Evolutionary conservation across 2,888 invertebrate genomes (phyloP), one percentile per base, ranked within the genome.

Genomic region (Synanthedon myopaeformis): DNA sequence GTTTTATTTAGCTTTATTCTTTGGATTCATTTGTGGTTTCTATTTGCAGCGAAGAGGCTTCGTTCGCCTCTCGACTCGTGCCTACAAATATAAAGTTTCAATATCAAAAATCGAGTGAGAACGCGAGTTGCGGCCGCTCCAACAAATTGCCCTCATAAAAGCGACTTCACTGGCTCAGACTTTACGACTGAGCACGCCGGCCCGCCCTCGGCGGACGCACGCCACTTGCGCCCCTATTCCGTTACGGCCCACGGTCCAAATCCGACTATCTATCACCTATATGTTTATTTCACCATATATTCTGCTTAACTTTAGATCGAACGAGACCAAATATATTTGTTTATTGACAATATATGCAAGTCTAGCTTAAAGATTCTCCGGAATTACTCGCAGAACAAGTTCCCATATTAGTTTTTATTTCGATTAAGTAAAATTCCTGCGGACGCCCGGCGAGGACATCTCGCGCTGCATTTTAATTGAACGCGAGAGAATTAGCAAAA

Each of bases 101-200:
- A 68, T 67, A 66, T 66, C 66, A 66, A 68, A 66, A 64, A 64
- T 66, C 61, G 61, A 66, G 65, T 64, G 62, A 35, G 35, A 35
- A 61, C 65, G 61, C 58, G 61, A 35, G 51, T 51, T 61, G 67
- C 64, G 65, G 62, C 63, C 61, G 65, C 64, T 59, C 59, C 64
- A 62, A 69, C 68, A 67, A 67, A 69, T 68, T 65, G 65, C 64
- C 61, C 62, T 63, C 68, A 66, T 69, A 67, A 67, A 66, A 51
- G 51, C 19, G 51, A 51, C 17, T 51, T 13, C 60, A 58, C 58
- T 35, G 35, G 49, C 49, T 59, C 54, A 57, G 56, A 56, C 61
- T 61, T 59, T 59, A 61, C 61, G 60, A 55, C 58, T 55, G 51
- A 56, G 52, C 53, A 51, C 57, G 53, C 45, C 49, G 11, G 49